Conservation (phyloP, 2,113 vertebrate species). For the Terrapene triunguis region DNA sequence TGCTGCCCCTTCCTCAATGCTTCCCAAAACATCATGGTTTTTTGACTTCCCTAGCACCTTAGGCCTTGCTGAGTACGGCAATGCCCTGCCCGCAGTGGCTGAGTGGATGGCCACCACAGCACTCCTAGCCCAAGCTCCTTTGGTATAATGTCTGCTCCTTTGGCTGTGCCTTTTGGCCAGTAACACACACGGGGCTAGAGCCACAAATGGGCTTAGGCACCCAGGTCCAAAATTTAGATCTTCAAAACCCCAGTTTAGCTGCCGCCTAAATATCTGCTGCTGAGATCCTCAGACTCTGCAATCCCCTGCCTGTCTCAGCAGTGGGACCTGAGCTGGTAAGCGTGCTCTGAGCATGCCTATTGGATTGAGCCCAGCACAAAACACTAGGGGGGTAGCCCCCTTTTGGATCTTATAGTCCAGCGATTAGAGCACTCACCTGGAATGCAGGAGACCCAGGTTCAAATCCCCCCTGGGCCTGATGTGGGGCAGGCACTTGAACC, state of each 20-base stretch:
- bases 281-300: not conserved
- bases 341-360: not conserved
- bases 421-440: no score
- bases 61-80: not conserved
- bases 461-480: no score
- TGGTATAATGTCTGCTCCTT: not conserved
- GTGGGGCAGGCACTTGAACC: no score
- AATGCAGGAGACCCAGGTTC: no score
- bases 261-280: not conserved
- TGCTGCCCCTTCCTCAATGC: not conserved
- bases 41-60: not conserved
- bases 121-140: not conserved
- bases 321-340: not conserved
- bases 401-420: no score
- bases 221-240: not conserved
- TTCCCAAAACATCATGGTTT: not conserved
- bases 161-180: not conserved
- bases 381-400: no score
- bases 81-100: no score
- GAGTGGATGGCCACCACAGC: no score
- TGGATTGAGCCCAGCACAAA: not conserved
- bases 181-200: not conserved
- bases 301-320: not conserved
- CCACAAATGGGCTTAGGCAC: not conserved
- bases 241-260: not conserved